Conservation (phyloP, 2,888 invertebrate genomes). For the Anthoptus insignis region DNA sequence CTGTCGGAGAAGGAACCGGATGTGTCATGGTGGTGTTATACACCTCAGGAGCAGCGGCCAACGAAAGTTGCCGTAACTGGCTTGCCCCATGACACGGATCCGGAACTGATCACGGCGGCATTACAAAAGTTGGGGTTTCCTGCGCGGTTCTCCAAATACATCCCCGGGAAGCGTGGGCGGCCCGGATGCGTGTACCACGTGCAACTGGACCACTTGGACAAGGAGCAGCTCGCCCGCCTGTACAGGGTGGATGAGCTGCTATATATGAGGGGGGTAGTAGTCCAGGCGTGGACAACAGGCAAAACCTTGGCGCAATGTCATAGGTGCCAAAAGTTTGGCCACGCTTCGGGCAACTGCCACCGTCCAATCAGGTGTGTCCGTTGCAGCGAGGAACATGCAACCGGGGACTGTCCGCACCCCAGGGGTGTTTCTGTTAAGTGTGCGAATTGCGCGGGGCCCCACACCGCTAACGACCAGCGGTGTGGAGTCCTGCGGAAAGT, state of each 20-base stretch:
- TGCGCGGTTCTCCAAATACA: background rate
- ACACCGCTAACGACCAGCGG: too few relatives aligned
- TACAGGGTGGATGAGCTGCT: too few relatives aligned
- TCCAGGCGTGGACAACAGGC: too few relatives aligned
- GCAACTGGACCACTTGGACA: background rate
- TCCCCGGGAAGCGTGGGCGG: too few relatives aligned
- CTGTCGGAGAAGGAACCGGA: background rate
- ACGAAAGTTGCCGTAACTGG: background rate
- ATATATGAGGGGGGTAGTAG: background rate
- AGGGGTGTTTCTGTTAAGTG: too few relatives aligned
- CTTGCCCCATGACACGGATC: background rate
- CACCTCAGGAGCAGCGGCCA: background rate
- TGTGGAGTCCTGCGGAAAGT: too few relatives aligned
- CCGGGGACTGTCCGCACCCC: background rate
- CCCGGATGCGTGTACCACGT: background rate
- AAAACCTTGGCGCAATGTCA: too few relatives aligned
- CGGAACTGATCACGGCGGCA: background rate
- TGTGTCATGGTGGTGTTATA: background rate
- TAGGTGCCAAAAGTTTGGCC: too few relatives aligned
- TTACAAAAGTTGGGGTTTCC: background rate
- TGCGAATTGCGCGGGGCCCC: too few relatives aligned
- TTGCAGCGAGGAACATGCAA: background rate
- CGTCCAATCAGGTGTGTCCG: background rate
- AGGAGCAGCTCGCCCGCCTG: background rate
- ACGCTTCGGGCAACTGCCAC: background rate